Conservation (phyloP, 2,888 invertebrate genomes). For the Euplexia lucipara region DNA sequence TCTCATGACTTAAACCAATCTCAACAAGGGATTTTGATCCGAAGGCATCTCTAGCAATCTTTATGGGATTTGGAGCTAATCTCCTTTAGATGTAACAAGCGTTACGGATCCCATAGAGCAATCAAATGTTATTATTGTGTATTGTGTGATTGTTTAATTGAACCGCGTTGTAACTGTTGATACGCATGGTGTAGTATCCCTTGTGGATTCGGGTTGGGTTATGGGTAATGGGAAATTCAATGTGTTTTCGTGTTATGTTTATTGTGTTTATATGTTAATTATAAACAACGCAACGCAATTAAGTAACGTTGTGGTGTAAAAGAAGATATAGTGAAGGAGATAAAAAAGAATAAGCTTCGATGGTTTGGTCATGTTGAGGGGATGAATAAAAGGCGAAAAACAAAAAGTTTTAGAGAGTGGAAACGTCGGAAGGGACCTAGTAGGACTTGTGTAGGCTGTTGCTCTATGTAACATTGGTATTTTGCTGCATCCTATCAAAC, state of each 20-base stretch:
- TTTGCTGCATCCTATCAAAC: no score
- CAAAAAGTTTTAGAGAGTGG: no score
- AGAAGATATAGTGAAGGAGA: no score
- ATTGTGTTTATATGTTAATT: background rate
- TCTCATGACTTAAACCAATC: conserved; percentile 56
- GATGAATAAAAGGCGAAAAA: no score
- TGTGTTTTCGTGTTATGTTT: background rate
- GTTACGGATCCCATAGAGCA: conserved; percentile 44
- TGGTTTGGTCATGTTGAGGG: no score
- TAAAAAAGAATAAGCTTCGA: no score
- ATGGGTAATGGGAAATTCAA: background rate
- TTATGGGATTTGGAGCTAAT: conserved; percentile 73
- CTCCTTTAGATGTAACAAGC: conserved; percentile 63
- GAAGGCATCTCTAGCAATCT: conserved; percentile 68
- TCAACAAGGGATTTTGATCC: conserved; percentile 65
- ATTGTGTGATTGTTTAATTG: conserved; percentile 44
- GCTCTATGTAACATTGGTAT: no score
- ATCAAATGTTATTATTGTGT: conserved; percentile 49
- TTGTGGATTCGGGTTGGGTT: background rate
- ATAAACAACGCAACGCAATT: no score
- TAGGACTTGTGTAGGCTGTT: no score
- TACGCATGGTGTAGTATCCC: background rate
- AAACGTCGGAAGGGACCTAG: no score
- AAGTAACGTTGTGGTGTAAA: no score
- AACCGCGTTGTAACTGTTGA: background rate